Evolutionary conservation across 2,113 vertebrate species (phyloP).

Genomic region (Condylura cristata): DNA sequence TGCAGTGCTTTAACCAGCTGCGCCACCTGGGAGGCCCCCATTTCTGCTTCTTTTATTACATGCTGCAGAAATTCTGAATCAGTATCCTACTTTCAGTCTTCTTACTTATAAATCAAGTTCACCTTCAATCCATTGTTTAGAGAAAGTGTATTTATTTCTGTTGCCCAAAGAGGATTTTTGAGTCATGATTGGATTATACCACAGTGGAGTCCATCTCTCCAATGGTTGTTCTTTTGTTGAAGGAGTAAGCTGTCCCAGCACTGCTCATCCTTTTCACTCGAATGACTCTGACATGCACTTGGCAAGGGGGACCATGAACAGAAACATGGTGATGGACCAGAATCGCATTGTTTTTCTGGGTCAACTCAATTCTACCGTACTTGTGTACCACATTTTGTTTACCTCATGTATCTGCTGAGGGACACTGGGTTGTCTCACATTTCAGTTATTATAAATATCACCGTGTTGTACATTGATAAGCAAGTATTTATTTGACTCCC

Average conservation of each 20-base stretch:
- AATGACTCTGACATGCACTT: too few species aligned
- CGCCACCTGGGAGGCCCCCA: too few species aligned
- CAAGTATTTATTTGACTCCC: neutral
- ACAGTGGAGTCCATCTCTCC: too few species aligned
- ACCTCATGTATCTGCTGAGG: neutral
- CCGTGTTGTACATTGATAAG: neutral
- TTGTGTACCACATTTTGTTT: neutral
- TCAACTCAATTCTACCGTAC: neutral
- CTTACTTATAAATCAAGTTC: constrained; percentile 76
- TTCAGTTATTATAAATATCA: neutral
- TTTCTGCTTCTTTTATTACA: constrained; percentile 82
- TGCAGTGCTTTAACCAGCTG: too few species aligned
- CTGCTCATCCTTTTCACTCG: too few species aligned
- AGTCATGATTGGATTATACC: too few species aligned
- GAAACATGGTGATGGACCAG: too few species aligned
- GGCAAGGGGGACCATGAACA: too few species aligned
- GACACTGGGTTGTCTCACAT: neutral
- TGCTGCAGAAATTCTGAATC: constrained; percentile 78
- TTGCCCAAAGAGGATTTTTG: constrained; percentile 94
- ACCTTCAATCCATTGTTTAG: constrained; percentile 81
- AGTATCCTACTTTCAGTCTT: constrained; percentile 69
- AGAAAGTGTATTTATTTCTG: constrained; percentile 95
- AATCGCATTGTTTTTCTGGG: neutral
- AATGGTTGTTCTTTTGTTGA: too few species aligned
- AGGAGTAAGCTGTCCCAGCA: too few species aligned